A percentile compares a stretch with the other conserved stretches of the same genome.
Conservation (phyloP, 2,888 invertebrate genomes). For the Macrosiphum euphorbiae region DNA sequence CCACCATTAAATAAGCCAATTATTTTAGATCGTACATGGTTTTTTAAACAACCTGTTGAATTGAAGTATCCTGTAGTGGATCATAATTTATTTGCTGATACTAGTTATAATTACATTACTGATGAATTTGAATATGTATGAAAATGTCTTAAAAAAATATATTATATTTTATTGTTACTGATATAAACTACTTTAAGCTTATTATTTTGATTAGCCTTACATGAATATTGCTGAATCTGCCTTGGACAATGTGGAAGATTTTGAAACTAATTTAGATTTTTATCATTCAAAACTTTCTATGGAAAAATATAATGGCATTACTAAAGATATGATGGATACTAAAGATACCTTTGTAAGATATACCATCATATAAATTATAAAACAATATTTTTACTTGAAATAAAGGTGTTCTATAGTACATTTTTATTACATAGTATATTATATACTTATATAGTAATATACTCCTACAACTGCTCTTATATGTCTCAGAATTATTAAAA, state of each 20-base stretch:
- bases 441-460: background rate
- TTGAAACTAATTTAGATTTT: background rate
- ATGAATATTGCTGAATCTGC: conserved; percentile 22
- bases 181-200: background rate
- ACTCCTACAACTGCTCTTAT: background rate
- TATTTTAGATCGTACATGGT: conserved; percentile 24
- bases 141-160: background rate
- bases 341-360: background rate
- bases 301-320: background rate
- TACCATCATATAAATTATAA: background rate
- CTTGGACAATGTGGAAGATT: background rate
- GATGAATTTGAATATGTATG: conserved; percentile 30
- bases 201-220: conserved; percentile 25
- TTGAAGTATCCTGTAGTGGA: conserved; percentile 1
- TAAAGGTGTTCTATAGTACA: background rate
- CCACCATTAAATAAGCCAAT: background rate
- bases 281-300: background rate
- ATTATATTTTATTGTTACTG: background rate
- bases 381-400: background rate
- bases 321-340: background rate
- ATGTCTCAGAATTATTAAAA: background rate
- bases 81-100: background rate
- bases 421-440: background rate
- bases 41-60: background rate
- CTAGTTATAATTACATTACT: background rate